phyloP scores from a whole-genome alignment of 2,888 invertebrate genomes.

The Bellardia pandia region DNA sequence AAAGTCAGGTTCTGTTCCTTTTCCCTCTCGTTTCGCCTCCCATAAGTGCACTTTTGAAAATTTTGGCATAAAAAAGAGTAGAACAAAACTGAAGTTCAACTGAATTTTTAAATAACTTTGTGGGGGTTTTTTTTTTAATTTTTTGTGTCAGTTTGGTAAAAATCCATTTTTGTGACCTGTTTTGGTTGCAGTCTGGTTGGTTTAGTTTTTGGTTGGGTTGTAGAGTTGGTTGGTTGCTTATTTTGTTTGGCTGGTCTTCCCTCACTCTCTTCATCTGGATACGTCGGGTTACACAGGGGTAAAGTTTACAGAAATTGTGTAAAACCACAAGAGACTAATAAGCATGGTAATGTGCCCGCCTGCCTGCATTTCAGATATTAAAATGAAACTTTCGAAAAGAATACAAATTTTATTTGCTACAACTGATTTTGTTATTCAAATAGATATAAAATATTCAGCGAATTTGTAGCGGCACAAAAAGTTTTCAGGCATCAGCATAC shows the following conservation, averaged over 20 bases:
- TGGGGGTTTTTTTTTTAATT: conserved; percentile 31
- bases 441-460: conserved; percentile 70
- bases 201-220: conserved; percentile 55
- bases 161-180: conserved; percentile 69
- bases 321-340: conserved; percentile 71
- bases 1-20: conserved; percentile 65
- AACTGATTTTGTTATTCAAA: conserved; percentile 71
- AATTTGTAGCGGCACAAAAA: conserved; percentile 37
- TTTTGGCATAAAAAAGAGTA: conserved; percentile 23
- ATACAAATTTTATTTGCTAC: conserved; percentile 65
- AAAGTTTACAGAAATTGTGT: conserved; percentile 65
- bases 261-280: conserved; percentile 3
- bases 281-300: conserved; percentile 8
- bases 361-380: conserved; percentile 46
- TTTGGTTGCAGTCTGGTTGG: conserved; percentile 68
- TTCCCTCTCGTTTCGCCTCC: conserved; percentile 18
- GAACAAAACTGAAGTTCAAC: conserved; percentile 60
- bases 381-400: conserved; percentile 56
- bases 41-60: conserved; percentile 54
- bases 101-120: conserved; percentile 66
- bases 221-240: conserved; percentile 56
- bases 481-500: conserved; percentile 27
- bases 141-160: conserved; percentile 48
- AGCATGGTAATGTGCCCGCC: conserved; percentile 64
- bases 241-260: conserved; percentile 50